Percentiles rank a stretch among this genome's conserved stretches.
These are phyloP conservation scores for Zootoca vivipara DNA, from an alignment of 2,113 vertebrate genomes.

Conservation along the genomic window DNA sequence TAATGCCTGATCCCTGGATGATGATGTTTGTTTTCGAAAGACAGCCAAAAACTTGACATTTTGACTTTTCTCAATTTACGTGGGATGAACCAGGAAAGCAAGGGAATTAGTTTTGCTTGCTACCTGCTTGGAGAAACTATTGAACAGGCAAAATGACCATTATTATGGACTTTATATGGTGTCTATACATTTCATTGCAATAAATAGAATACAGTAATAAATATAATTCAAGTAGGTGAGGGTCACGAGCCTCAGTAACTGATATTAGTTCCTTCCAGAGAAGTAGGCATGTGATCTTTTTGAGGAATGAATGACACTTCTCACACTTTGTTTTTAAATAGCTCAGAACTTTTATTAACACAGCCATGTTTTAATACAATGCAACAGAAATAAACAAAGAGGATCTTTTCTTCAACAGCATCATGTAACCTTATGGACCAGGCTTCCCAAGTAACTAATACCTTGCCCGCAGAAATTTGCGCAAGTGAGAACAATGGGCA, in stretches of 20 bases:
- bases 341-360: slow-evolving; percentile 12
- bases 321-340: background rate
- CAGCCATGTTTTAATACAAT: background rate
- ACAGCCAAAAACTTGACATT: background rate
- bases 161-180: background rate
- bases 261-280: background rate
- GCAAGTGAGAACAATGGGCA: background rate
- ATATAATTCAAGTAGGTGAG: background rate
- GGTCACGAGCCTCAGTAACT: background rate
- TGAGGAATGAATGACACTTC: background rate
- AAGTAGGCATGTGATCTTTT: background rate
- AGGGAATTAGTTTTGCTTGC: background rate
- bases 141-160: background rate
- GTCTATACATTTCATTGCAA: too few species aligned
- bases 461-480: background rate
- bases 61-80: background rate
- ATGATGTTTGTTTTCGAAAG: background rate
- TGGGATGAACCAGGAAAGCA: background rate
- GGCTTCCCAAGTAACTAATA: background rate
- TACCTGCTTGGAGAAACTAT: background rate
- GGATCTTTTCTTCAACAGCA: background rate
- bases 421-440: background rate
- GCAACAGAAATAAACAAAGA: background rate
- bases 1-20: background rate
- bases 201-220: background rate